Base-by-base conservation (phyloP, 2,797 vertebrate genomes). In the Myotis pilosus region DNA sequence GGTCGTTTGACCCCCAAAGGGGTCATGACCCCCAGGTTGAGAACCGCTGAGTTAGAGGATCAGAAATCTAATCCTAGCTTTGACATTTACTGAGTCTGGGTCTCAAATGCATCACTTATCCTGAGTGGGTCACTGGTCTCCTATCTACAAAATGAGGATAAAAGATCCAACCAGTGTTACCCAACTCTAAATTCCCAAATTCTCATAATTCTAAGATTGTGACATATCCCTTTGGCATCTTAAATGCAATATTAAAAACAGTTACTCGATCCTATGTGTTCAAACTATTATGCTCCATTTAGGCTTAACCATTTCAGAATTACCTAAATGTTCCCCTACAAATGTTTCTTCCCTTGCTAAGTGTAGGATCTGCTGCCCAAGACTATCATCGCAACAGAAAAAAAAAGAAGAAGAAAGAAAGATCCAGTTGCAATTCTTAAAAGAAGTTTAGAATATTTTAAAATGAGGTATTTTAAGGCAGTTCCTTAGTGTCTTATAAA, bases 401-500 rank as follows among this genome's bases (percentile, higher is more conserved):
- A 75, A 22, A 33, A 55, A 74, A 74, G 69, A 20, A 41, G 23
- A 22, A 49, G 16, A n/a, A 84, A 49, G 28, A 87, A 81, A 66
- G 44, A 57, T 19, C 12, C 6, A 28, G 38, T 68, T 28, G 38
- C 64, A 51, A 3, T 66, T 64, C 66, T 33, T 60, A 51, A 84
- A 9, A 10, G 15, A 57, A 38, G n/a, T 60, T 91, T 75, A 47
- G n/a, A 71, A 64, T 23, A 81, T 92, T 79, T 80, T 80, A 64
- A 80, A 83, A 44, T 83, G 57, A 82, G 17, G 19, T 91, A 6
- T 76, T 84, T 85, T 62, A 91, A 38, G 30, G 23, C 66, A 20
- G 66, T 6, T 92, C 62, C 76, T 84, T 66, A 11, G 20, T 71
- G 57, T 23, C 64, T 92, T 80, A 87, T 71, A 84, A 95, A 94